A percentile compares a stretch with the other conserved stretches of the same genome.
Evolutionary conservation across 2,113 vertebrate genomes (phyloP).

Genomic region (Pygoscelis adeliae): DNA sequence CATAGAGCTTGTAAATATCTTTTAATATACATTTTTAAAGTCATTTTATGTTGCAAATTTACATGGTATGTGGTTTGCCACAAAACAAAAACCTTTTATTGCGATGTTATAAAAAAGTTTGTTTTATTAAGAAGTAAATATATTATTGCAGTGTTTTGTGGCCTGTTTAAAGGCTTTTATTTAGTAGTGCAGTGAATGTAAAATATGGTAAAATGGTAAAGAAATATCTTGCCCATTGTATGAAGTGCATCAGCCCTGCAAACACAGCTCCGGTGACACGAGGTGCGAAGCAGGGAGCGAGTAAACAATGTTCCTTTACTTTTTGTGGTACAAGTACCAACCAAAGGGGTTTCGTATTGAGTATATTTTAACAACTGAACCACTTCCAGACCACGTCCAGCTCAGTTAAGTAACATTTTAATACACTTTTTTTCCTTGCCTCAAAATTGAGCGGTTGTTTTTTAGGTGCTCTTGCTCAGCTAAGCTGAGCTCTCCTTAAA

Average conservation of each 20-base stretch:
- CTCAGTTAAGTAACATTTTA: slow-evolving; percentile 46
- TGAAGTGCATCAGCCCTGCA: slow-evolving; percentile 51
- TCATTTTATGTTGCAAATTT: slow-evolving; percentile 69
- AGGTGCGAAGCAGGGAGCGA: slow-evolving; percentile 35
- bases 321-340: not conserved
- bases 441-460: not conserved
- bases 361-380: slow-evolving; percentile 15
- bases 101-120: slow-evolving; percentile 67
- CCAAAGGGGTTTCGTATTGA: not conserved
- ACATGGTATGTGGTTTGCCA: slow-evolving; percentile 59
- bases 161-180: slow-evolving; percentile 80
- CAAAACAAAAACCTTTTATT: slow-evolving; percentile 74
- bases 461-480: slow-evolving; percentile 37
- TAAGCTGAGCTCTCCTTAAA: slow-evolving; percentile 58
- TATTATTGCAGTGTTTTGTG: slow-evolving; percentile 79
- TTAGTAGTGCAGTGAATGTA: slow-evolving; percentile 74
- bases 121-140: slow-evolving; percentile 77
- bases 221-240: slow-evolving; percentile 40
- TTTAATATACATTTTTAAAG: slow-evolving; percentile 65
- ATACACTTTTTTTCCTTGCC: not conserved
- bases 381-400: not conserved
- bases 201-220: slow-evolving; percentile 66
- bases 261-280: not conserved
- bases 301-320: not conserved
- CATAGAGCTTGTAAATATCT: slow-evolving; percentile 70